A percentile compares a stretch with the other conserved stretches of the same genome.
phyloP scores from a whole-genome alignment of 1,140 invertebrate genomes.

The Zeugodacus cucurbitae region DNA sequence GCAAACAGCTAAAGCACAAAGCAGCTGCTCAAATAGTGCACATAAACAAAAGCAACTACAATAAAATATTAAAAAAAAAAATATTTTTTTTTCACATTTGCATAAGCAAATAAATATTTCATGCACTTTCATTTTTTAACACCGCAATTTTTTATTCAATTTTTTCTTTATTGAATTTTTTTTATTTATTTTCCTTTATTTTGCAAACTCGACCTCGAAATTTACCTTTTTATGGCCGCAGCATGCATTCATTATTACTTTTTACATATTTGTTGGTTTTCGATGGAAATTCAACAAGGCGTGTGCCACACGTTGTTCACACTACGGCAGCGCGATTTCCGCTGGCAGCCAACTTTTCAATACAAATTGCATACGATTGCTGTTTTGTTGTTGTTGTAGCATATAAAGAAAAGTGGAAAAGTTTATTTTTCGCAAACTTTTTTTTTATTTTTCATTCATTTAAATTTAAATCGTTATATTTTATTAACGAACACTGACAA shows the following conservation, averaged over 20 bases:
- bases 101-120: not conserved
- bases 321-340: constrained; percentile 7
- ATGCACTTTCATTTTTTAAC: not conserved
- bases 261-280: not conserved
- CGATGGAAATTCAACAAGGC: not conserved
- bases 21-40: not conserved
- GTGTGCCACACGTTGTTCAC: not conserved
- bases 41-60: not conserved
- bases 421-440: not conserved
- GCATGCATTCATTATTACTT: not conserved
- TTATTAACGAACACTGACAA: not conserved
- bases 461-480: not conserved
- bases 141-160: too few relatives aligned
- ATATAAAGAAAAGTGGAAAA: not conserved
- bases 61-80: not conserved
- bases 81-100: not conserved
- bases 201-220: not conserved
- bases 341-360: not conserved
- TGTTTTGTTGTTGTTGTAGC: not conserved
- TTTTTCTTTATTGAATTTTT: too few relatives aligned
- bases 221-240: not conserved
- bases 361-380: not conserved
- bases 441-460: not conserved
- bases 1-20: not conserved
- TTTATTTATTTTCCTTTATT: too few relatives aligned